phyloP scores from a whole-genome alignment of 2,113 vertebrate species.

The Pampusana beccarii region DNA sequence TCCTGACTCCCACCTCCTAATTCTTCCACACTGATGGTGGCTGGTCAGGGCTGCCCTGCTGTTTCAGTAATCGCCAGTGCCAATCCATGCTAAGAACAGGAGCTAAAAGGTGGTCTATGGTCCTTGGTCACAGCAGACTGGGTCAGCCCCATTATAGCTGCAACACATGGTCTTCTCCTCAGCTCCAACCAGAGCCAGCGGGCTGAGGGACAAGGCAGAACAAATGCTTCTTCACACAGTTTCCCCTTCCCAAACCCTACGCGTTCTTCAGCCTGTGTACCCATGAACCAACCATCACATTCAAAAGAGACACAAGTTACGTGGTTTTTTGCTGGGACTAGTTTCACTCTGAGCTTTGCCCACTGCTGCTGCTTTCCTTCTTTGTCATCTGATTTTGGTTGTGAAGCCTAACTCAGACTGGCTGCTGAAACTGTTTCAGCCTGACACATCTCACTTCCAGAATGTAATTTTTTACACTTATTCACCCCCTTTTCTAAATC shows the following conservation, averaged over 20 bases:
- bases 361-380: neutral
- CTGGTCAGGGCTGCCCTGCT: neutral
- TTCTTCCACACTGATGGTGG: neutral
- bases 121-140: neutral
- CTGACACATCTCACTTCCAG: neutral
- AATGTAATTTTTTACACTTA: neutral
- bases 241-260: neutral
- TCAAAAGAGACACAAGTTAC: neutral
- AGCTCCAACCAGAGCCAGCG: neutral
- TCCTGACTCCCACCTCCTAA: neutral
- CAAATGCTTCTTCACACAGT: neutral
- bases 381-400: neutral
- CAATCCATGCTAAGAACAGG: neutral
- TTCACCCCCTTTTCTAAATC: neutral
- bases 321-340: neutral
- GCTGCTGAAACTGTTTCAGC: neutral
- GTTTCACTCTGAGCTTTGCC: neutral
- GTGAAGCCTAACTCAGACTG: neutral
- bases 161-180: neutral
- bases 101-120: neutral
- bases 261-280: neutral
- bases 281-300: neutral
- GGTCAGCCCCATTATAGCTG: neutral
- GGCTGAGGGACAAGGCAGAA: neutral
- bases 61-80: neutral